Percentiles rank a stretch among this genome's conserved stretches.
Evolutionary conservation across 2,888 invertebrate species (phyloP).

Genomic region (Leptinotarsa peninsularis): DNA sequence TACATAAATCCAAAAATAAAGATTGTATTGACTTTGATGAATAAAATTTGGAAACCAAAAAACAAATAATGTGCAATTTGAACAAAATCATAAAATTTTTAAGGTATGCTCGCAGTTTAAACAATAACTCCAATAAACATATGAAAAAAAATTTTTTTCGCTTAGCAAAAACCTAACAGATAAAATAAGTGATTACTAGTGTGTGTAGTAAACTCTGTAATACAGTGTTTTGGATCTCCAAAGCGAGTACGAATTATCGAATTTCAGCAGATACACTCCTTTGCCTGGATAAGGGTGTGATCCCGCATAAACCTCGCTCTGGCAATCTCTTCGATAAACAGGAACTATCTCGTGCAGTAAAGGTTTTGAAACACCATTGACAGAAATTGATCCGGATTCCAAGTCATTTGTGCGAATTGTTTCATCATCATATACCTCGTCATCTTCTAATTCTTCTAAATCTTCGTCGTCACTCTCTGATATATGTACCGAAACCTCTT

Average conservation of each 20-base stretch:
- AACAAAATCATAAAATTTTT: conserved; percentile 8
- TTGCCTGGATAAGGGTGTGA: conserved; percentile 96
- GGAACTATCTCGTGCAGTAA: conserved; percentile 89
- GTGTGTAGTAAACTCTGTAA: conserved; percentile 97
- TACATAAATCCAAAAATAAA: too few relatives aligned
- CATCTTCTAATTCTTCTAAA: conserved; percentile 72
- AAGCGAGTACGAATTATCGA: conserved; percentile 98
- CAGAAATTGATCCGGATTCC: conserved; percentile 68
- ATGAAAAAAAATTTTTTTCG: not conserved
- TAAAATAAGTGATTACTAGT: conserved; percentile 60
- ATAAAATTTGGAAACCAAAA: conserved; percentile 1
- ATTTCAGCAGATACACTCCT: conserved; percentile 97
- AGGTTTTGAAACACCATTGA: conserved; percentile 65
- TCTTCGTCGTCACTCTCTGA: conserved; percentile 96
- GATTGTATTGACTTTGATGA: not conserved
- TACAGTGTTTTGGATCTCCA: conserved; percentile 99
- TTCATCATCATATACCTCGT: conserved; percentile 70
- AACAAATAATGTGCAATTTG: not conserved
- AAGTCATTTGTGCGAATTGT: conserved; percentile 68
- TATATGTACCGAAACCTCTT: conserved; percentile 92
- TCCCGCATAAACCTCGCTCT: conserved; percentile 97
- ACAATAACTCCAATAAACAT: conserved; percentile 3
- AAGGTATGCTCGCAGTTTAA: not conserved
- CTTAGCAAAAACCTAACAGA: not conserved
- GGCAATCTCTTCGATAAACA: conserved; percentile 95